Evolutionary conservation across 2,113 vertebrate species (phyloP), one percentile per base, ranked within the genome.

Genomic region (Indri indri): DNA sequence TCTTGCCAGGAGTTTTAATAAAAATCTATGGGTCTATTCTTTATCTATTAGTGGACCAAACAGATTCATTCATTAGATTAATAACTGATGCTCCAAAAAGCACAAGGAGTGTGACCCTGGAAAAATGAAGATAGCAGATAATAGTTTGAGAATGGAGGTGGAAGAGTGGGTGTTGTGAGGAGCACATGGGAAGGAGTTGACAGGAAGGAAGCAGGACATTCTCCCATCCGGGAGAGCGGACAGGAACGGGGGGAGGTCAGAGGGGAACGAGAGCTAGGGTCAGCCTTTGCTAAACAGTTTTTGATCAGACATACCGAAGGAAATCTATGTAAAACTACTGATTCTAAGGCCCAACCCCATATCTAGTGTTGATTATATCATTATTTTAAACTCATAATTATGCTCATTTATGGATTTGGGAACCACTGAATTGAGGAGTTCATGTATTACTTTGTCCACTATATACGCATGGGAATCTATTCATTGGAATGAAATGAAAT

Each of bases 121-220:
- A 0, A 14, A 66, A 59, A 34, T 47, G 63, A 80, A 32, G 23
- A 4, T 5, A 16, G 25, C 20, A n/a, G 9, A 30, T 59, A n/a
- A 71, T 14, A 63, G n/a, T 8, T 79, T 47, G 37, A 71, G 54
- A 47, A 6, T 70, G 8, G 61, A 82, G 42, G 25, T 42, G 8
- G 4, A 2, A 3, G 4, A 16, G 40, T 4, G 0, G 0, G 11
- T 1, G 20, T 42, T 63, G 6, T 37, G 40, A 16, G 9, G 12
- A 65, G 34, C 9, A 23, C 4, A 52, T 16, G 52, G 52, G 17
- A 54, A 54, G 5, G 52, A 54, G 52, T 54, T 18, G 52, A 18
- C 52, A 54, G 5, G 52, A 54, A 54, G 52, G 52, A 54, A 18
- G 17, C 52, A 54, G 52, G 4, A 16, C 52, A 54, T 54, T 54